These are phyloP conservation scores for Drosophila imparisetae DNA, from an alignment of 2,888 invertebrate species.

Conservation along the genomic window DNA sequence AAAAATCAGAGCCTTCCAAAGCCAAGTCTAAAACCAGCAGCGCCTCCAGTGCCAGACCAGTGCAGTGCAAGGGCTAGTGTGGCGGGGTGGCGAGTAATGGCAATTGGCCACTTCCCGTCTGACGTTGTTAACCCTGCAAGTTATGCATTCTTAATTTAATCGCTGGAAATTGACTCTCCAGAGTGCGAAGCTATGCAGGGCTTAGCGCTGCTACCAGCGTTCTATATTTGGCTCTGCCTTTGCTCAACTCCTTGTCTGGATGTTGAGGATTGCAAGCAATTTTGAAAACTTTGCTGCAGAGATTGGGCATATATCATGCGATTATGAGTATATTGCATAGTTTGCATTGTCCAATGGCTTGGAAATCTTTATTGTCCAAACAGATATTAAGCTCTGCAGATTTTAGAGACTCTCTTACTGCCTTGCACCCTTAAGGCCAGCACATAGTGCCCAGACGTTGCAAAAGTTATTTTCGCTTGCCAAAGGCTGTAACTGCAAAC, in stretches of 20 bases:
- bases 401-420: slow-evolving; percentile 25
- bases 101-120: slow-evolving; percentile 25
- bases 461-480: slow-evolving; percentile 33
- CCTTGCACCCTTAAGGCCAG: slow-evolving; percentile 27
- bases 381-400: slow-evolving; percentile 50
- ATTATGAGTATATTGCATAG: slow-evolving; percentile 78
- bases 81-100: slow-evolving; percentile 11
- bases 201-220: slow-evolving; percentile 41
- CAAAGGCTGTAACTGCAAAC: slow-evolving; percentile 34
- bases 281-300: slow-evolving; percentile 68
- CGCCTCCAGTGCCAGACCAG: slow-evolving; percentile 5
- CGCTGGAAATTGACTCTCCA: slow-evolving; percentile 79
- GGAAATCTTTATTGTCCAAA: slow-evolving; percentile 58
- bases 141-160: slow-evolving; percentile 80
- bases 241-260: slow-evolving; percentile 10
- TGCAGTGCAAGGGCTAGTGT: neutral
- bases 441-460: slow-evolving; percentile 59
- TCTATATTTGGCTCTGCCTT: slow-evolving; percentile 8
- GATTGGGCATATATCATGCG: slow-evolving; percentile 81
- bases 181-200: slow-evolving; percentile 57
- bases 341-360: slow-evolving; percentile 79
- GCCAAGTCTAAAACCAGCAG: slow-evolving; percentile 5
- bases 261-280: slow-evolving; percentile 30
- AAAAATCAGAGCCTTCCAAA: slow-evolving; percentile 61
- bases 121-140: slow-evolving; percentile 76